Evolutionary conservation across 2,888 invertebrate genomes (phyloP).

Genomic region (Lasioglossum villosulum): DNA sequence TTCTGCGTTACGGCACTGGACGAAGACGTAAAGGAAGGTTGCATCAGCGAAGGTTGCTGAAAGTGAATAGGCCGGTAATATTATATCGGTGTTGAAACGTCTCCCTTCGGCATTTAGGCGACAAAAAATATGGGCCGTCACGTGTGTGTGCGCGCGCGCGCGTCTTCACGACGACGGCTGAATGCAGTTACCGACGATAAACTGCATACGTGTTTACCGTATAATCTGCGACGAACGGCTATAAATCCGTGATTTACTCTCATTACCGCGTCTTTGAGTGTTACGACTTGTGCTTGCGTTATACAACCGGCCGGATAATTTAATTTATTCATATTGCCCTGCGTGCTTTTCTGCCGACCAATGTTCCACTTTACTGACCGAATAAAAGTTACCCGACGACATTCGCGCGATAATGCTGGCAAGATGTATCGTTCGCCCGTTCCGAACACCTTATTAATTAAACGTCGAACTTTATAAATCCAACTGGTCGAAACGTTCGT

Average conservation of each 20-base stretch:
- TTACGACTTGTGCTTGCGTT: slow-evolving; percentile 67
- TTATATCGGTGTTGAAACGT: slow-evolving; percentile 75
- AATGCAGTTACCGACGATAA: slow-evolving; percentile 68
- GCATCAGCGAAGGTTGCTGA: slow-evolving; percentile 75
- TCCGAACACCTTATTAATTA: slow-evolving; percentile 52
- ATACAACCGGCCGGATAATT: slow-evolving; percentile 67
- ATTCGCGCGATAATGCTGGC: slow-evolving; percentile 52
- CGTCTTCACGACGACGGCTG: slow-evolving; percentile 50
- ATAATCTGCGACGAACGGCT: slow-evolving; percentile 70
- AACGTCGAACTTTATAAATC: slow-evolving; percentile 49
- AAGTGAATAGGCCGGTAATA: slow-evolving; percentile 74
- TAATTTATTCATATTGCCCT: slow-evolving; percentile 70
- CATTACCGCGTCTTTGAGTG: slow-evolving; percentile 69
- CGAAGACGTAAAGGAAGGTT: slow-evolving; percentile 59
- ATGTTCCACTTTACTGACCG: slow-evolving; percentile 65
- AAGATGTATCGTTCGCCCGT: slow-evolving; percentile 47
- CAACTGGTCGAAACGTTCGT: not conserved
- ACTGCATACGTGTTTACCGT: slow-evolving; percentile 72
- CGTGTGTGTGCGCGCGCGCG: slow-evolving; percentile 37
- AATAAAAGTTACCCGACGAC: slow-evolving; percentile 53
- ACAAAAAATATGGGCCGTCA: slow-evolving; percentile 70
- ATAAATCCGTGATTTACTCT: slow-evolving; percentile 74
- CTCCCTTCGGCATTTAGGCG: slow-evolving; percentile 70
- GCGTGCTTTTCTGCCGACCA: slow-evolving; percentile 52
- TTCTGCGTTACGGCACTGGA: slow-evolving; percentile 54